phyloP scores from a whole-genome alignment of 2,888 invertebrate species.

The Ormyrus nitidulus region DNA sequence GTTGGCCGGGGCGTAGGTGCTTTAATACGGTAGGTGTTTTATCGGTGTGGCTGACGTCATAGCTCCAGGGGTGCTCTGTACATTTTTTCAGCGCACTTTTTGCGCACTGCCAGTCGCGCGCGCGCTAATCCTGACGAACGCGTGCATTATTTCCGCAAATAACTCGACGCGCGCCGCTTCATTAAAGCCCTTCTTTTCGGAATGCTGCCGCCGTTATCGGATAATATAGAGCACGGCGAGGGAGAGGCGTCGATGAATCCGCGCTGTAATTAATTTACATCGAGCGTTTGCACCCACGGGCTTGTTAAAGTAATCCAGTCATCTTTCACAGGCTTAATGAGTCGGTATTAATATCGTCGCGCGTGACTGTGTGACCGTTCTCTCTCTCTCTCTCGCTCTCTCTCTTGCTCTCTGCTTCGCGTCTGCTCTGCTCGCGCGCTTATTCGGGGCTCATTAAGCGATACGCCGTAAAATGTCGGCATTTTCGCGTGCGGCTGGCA shows the following conservation, averaged over 20 bases:
- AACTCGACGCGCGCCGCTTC: constrained; percentile 11
- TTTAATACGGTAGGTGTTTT: neutral
- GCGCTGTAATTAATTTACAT: constrained; percentile 61
- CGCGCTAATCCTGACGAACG: too few relatives aligned
- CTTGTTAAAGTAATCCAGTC: constrained; percentile 63
- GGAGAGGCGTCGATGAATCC: constrained; percentile 16
- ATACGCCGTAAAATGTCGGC: constrained; percentile 31
- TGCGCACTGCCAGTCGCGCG: too few relatives aligned
- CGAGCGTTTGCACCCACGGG: constrained; percentile 51
- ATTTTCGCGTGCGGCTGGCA: neutral
- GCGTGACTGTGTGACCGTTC: neutral
- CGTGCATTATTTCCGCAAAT: constrained; percentile 11
- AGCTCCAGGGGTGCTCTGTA: neutral
- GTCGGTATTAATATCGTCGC: constrained; percentile 60
- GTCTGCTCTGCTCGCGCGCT: too few relatives aligned
- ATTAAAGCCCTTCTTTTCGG: constrained; percentile 33
- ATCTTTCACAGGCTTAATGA: constrained; percentile 62
- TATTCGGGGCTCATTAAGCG: constrained; percentile 43
- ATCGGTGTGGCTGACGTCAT: neutral
- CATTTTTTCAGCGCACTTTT: neutral
- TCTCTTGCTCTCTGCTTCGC: too few relatives aligned
- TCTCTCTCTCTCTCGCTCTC: neutral
- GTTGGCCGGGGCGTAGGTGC: neutral
- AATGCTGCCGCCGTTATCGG: constrained; percentile 10
- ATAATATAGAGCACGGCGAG: constrained; percentile 17